A percentile compares a stretch with the other conserved stretches of the same genome.
phyloP scores from a whole-genome alignment of 2,113 vertebrate genomes.

The Brienomyrus longianalis region DNA sequence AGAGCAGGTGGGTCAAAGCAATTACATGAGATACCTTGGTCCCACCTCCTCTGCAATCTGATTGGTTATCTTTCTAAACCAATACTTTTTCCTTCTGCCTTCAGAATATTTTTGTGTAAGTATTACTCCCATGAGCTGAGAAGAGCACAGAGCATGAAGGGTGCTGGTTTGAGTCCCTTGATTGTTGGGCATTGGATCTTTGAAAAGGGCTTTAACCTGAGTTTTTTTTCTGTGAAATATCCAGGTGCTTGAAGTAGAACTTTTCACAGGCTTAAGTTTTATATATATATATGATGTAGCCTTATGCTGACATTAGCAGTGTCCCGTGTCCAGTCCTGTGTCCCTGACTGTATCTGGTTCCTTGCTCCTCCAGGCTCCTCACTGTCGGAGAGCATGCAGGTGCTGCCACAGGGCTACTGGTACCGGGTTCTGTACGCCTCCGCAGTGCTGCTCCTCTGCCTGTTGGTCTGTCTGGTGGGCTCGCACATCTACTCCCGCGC shows the following conservation, averaged over 20 bases:
- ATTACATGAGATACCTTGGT: too few species aligned
- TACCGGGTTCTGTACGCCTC: conserved; percentile 74
- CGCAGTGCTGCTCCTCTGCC: conserved; percentile 68
- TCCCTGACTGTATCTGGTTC: not conserved
- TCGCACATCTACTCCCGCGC: conserved; percentile 79
- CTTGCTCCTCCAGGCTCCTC: conserved; percentile 33
- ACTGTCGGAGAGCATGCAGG: conserved; percentile 37
- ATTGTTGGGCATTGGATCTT: not conserved
- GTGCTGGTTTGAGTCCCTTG: not conserved
- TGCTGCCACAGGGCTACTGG: conserved; percentile 73
- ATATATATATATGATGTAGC: not conserved
- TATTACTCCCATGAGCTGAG: not conserved
- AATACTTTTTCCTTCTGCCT: too few species aligned
- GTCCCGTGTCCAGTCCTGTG: not conserved
- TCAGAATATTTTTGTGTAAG: too few species aligned
- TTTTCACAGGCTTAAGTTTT: not conserved
- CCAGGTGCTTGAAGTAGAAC: not conserved
- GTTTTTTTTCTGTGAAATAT: not conserved
- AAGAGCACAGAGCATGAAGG: not conserved
- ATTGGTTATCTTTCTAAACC: too few species aligned
- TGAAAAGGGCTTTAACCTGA: not conserved
- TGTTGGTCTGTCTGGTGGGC: conserved; percentile 76
- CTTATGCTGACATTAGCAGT: not conserved
- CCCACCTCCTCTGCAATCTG: too few species aligned
- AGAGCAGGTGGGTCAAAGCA: too few species aligned